Evolutionary conservation across 2,888 invertebrate genomes (phyloP).

Genomic region (Candidula unifasciata): DNA sequence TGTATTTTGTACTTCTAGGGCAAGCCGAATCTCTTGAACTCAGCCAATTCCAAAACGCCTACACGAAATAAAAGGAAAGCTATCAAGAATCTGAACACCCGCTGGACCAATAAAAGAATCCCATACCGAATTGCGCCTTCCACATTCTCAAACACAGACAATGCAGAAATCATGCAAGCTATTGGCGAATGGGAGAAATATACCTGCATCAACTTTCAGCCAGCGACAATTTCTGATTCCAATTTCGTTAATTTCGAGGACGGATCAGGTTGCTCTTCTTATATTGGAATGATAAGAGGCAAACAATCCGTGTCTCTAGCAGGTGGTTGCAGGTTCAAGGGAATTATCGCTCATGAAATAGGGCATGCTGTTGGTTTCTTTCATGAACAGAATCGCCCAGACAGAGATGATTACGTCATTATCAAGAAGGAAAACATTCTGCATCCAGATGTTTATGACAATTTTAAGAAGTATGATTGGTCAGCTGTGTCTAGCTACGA

Average conservation of each 20-base stretch:
- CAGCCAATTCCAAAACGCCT: neutral
- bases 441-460: conserved; percentile 54
- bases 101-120: conserved; percentile 44
- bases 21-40: neutral
- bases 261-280: conserved; percentile 51
- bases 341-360: conserved; percentile 62
- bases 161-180: conserved; percentile 23
- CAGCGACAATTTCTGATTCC: neutral
- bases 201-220: conserved; percentile 48
- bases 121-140: conserved; percentile 37
- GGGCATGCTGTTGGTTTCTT: conserved; percentile 66
- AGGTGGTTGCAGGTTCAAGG: conserved; percentile 44
- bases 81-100: conserved; percentile 3
- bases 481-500: conserved; percentile 55
- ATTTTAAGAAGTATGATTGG: conserved; percentile 62
- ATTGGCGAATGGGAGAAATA: conserved; percentile 48
- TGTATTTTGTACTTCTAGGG: neutral
- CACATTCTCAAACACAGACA: conserved; percentile 31
- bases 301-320: conserved; percentile 48
- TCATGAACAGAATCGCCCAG: conserved; percentile 67
- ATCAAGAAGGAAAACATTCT: conserved; percentile 62
- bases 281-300: conserved; percentile 48
- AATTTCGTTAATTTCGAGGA: conserved; percentile 48
- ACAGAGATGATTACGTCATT: conserved; percentile 62
- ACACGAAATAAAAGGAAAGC: conserved; percentile 51